phyloP scores from a whole-genome alignment of 2,113 vertebrate genomes.

The Podarcis muralis region DNA sequence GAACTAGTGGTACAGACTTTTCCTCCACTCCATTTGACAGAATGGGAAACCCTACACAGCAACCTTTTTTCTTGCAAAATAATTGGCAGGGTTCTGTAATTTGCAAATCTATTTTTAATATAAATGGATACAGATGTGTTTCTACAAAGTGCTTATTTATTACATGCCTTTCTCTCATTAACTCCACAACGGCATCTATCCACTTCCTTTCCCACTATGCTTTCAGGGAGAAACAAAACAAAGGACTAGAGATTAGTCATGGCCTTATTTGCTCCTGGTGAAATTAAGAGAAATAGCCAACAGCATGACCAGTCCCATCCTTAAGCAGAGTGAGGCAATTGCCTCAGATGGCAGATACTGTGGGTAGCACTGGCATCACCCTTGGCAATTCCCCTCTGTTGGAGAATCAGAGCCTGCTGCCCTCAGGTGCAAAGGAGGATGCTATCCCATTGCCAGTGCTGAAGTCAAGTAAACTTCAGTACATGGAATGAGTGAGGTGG shows the following conservation, averaged over 20 bases:
- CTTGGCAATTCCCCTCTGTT: too few relatives aligned
- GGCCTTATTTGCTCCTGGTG: not conserved
- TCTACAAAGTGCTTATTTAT: not conserved
- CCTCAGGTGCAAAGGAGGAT: too few relatives aligned
- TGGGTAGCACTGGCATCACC: too few relatives aligned
- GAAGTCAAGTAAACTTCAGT: too few relatives aligned
- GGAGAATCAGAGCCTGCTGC: too few relatives aligned
- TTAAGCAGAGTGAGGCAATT: not conserved
- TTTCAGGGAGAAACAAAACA: constrained; percentile 12
- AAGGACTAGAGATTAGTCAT: not conserved
- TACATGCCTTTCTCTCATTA: not conserved
- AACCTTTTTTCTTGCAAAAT: not conserved
- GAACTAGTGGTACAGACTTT: not conserved
- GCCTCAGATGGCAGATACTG: too few relatives aligned
- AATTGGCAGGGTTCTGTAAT: not conserved
- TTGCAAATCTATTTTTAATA: not conserved
- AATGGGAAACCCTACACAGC: not conserved
- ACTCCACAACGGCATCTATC: not conserved
- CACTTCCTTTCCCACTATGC: not conserved
- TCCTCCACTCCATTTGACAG: not conserved
- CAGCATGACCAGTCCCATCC: not conserved
- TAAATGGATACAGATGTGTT: not conserved
- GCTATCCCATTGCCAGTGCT: too few relatives aligned
- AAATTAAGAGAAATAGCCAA: not conserved
- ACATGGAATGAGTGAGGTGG: too few relatives aligned